These are phyloP conservation scores for Caenorhabditis wallacei DNA, from an alignment of 2,888 invertebrate species.

Conservation along the genomic window DNA sequence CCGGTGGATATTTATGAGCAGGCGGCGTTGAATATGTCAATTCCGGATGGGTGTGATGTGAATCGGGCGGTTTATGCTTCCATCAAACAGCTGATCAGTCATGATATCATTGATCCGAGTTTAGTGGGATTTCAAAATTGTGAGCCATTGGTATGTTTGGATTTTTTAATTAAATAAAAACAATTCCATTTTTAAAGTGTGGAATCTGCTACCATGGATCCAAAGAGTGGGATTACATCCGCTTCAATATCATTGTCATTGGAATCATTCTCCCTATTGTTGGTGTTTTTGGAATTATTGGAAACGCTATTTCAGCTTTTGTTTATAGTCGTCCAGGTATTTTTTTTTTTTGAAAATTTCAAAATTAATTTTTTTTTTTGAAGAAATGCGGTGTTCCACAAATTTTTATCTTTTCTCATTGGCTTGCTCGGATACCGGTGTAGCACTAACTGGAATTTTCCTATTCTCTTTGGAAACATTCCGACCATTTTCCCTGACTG, in stretches of 20 bases:
- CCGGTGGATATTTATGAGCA: slow-evolving; percentile 53
- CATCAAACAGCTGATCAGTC: slow-evolving; percentile 48
- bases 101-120: slow-evolving; percentile 63
- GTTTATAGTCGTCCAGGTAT: slow-evolving; percentile 80
- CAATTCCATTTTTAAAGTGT: slow-evolving; percentile 58
- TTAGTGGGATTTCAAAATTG: slow-evolving; percentile 50
- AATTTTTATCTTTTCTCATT: slow-evolving; percentile 81
- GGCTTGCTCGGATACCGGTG: slow-evolving; percentile 81
- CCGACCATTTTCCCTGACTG: slow-evolving; percentile 76
- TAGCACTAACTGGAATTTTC: slow-evolving; percentile 79
- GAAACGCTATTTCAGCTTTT: slow-evolving; percentile 81
- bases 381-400: slow-evolving; percentile 79
- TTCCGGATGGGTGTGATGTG: slow-evolving; percentile 66
- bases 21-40: slow-evolving; percentile 61
- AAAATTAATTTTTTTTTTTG: background rate
- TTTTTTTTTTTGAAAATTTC: background rate
- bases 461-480: slow-evolving; percentile 75
- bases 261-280: slow-evolving; percentile 81
- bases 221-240: slow-evolving; percentile 67
- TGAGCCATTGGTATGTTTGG: slow-evolving; percentile 45
- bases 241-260: slow-evolving; percentile 80
- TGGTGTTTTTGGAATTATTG: slow-evolving; percentile 79
- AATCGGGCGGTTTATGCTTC: slow-evolving; percentile 52
- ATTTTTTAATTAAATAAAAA: background rate
- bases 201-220: slow-evolving; percentile 68